These are phyloP conservation scores for Acipenser ruthenus DNA, from an alignment of 2,797 vertebrate genomes.

Conservation along the genomic window DNA sequence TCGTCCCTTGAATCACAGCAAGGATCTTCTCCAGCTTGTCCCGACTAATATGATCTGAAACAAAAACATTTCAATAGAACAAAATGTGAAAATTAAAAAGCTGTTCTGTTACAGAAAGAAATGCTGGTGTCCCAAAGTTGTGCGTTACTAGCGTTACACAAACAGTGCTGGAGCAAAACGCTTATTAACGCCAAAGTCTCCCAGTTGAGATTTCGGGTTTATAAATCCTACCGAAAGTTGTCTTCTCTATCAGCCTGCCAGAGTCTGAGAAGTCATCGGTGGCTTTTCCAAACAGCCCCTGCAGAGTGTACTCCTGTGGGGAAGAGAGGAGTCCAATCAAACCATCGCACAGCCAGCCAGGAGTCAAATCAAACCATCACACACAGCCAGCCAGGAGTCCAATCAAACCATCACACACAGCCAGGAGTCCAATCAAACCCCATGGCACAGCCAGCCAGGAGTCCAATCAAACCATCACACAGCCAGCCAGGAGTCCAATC, in stretches of 20 bases:
- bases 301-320: constrained; percentile 76
- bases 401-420: not conserved
- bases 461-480: no score
- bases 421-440: no score
- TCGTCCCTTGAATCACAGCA: constrained; percentile 79
- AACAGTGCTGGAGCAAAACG: not conserved
- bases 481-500: no score
- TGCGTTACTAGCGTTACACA: not conserved
- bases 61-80: not conserved
- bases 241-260: constrained; percentile 75
- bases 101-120: not conserved
- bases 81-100: not conserved
- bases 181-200: not conserved
- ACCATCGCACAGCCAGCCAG: no score
- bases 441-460: no score
- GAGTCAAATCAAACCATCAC: no score
- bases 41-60: constrained; percentile 76
- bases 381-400: no score
- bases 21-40: constrained; percentile 81
- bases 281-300: constrained; percentile 78
- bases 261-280: constrained; percentile 75
- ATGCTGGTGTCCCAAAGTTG: not conserved
- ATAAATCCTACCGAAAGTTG: constrained; percentile 73
- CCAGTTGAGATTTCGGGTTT: not conserved
- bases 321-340: not conserved